Conservation (phyloP, 2,113 vertebrate species). For the Amphiprion ocellaris region DNA sequence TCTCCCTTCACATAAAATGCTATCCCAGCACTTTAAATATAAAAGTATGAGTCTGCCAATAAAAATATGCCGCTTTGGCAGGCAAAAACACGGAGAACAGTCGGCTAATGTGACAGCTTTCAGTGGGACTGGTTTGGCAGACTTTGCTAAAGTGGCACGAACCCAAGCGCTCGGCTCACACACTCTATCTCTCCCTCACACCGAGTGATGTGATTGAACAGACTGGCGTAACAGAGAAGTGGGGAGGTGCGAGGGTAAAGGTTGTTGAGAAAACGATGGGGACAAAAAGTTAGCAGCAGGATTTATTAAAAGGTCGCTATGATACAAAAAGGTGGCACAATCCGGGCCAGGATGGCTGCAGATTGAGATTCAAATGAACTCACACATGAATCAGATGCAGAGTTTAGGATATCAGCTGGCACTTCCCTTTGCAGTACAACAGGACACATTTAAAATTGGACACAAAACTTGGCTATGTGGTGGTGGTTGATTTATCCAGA, state of each 20-base stretch:
- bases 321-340: conserved; percentile 18
- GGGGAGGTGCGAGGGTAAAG: conserved; percentile 49
- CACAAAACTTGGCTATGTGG: conserved; percentile 27
- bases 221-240: conserved; percentile 44
- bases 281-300: conserved; percentile 53
- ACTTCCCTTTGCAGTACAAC: conserved; percentile 4
- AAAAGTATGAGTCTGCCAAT: conserved; percentile 66
- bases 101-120: conserved; percentile 80
- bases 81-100: conserved; percentile 63
- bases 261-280: conserved; percentile 39
- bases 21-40: conserved; percentile 67
- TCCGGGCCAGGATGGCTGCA: conserved; percentile 18
- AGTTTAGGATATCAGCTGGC: background rate
- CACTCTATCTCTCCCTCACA: conserved; percentile 47
- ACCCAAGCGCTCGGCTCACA: conserved; percentile 69
- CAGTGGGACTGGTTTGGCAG: conserved; percentile 78
- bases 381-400: background rate
- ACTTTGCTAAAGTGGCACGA: conserved; percentile 73
- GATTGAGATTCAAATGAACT: conserved; percentile 27
- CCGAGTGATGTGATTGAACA: conserved; percentile 45
- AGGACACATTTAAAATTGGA: conserved; percentile 22
- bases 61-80: conserved; percentile 77
- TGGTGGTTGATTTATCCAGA: conserved; percentile 34
- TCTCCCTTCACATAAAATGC: conserved; percentile 51
- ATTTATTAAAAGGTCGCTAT: conserved; percentile 61